Base-by-base conservation (phyloP, 2,797 vertebrate genomes). In the Zalophus californianus region DNA sequence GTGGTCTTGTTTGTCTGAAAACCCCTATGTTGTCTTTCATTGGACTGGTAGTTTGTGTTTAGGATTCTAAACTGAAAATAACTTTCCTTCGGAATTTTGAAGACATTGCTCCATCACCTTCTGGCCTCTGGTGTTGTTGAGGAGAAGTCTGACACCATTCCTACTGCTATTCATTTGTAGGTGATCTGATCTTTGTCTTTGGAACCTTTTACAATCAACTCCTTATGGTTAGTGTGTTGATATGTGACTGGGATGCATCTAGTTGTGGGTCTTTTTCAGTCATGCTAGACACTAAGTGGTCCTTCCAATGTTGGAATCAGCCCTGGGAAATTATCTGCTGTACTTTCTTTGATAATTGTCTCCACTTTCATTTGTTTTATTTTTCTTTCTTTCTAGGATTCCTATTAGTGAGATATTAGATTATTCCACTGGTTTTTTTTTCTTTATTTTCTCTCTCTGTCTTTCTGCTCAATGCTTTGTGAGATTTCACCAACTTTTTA, bases 401-500 rank as follows among this genome's bases (percentile, higher is more conserved):
- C 32, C 20, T 90, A 48, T 87, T 75, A 14, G 27, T 70, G 83
- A 88, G 29, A 56, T 77, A 66, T 48, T 91, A 44, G 54, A 62
- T 91, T 79, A 91, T 68, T 70, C 10, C 41, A 44, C 12, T 73
- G 27, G 35, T 35, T 48, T 2, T 86, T 86, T 7, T 60, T 75
- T 48, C 48, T 32, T 21, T 32, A 62, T 72, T 86, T 97, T 91
- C 38, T 78, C 75, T 94, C 91, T 64, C 32, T 48, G 9, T 90
- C 52, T 94, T 88, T 64, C 32, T 48, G 11, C 14, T 56, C 54
- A 91, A 14, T 50, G 35, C 27, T 87, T n/a, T 23, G 38, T 68
- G 50, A 88, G 44, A 90, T 79, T 96, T 96, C 44, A 77, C n/a
- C 38, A 68, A 75, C 12, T 41, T 97, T 93, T 93, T 62, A 75